Evolutionary conservation across 2,888 invertebrate genomes (phyloP).

Genomic region (Branchipolynoe longqiensis): DNA sequence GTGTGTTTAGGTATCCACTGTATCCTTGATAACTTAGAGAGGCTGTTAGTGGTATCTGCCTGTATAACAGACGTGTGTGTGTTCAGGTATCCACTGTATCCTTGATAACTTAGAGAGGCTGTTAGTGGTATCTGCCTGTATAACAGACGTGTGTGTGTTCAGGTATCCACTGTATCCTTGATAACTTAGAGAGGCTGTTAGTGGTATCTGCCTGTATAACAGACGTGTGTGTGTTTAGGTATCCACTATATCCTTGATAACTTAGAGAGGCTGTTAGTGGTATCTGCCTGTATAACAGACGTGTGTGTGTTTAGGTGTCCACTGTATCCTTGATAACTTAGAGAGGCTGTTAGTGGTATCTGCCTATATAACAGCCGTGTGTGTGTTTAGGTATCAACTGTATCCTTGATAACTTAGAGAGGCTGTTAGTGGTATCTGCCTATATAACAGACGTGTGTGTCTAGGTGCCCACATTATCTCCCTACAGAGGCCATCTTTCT

Average conservation of each 20-base stretch:
- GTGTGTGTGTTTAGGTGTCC: not conserved
- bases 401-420: not conserved
- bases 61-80: too few species aligned
- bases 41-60: too few species aligned
- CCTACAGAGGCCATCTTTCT: constrained; percentile 77
- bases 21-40: not conserved
- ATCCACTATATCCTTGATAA: not conserved
- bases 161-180: too few species aligned
- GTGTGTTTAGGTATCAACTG: not conserved
- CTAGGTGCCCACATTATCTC: not conserved
- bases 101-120: too few species aligned
- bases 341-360: not conserved
- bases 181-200: too few species aligned
- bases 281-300: too few species aligned
- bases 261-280: not conserved
- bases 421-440: not conserved
- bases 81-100: too few species aligned
- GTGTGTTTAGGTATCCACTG: not conserved
- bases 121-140: too few species aligned
- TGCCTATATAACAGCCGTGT: not conserved
- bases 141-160: too few species aligned
- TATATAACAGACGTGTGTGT: not conserved
- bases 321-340: not conserved
- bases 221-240: not conserved
- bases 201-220: too few species aligned